phyloP scores from a whole-genome alignment of 2,797 vertebrate species.

The Megaceryle alcyon region DNA sequence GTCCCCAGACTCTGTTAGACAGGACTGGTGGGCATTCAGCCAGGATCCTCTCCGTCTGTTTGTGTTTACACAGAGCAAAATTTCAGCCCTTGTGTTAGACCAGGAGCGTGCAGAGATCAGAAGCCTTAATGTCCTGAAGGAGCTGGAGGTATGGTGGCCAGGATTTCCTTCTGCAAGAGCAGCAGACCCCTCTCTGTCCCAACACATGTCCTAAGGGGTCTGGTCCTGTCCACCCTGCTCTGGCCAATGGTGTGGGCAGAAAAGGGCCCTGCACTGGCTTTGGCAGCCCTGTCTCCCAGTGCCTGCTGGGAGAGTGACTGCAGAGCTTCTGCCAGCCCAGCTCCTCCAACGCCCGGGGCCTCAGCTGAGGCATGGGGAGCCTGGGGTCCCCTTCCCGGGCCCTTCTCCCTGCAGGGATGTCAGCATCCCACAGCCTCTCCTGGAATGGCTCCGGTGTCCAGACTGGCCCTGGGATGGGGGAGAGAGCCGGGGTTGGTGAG shows the following conservation, averaged over 20 bases:
- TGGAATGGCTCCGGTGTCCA: background rate
- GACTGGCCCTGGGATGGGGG: background rate
- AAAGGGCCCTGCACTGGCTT: background rate
- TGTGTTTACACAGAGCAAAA: constrained; percentile 58
- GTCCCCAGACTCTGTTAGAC: background rate
- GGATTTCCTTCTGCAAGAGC: background rate
- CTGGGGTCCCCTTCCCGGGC: background rate
- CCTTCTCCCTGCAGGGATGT: background rate
- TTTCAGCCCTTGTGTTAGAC: background rate
- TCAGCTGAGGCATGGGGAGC: fast-evolving
- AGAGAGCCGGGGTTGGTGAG: background rate
- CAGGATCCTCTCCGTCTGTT: fast-evolving
- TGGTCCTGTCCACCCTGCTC: background rate
- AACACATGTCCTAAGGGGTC: fast-evolving
- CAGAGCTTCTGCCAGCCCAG: background rate
- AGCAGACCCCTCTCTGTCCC: background rate
- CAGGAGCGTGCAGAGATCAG: background rate
- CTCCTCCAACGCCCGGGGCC: no score
- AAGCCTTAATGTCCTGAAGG: background rate
- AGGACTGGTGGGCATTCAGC: background rate
- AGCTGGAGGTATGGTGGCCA: constrained; percentile 46
- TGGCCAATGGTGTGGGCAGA: background rate
- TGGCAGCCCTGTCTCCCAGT: background rate
- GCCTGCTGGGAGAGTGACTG: background rate
- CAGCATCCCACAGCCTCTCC: background rate